A percentile compares a stretch with the other conserved stretches of the same genome.
Conservation (phyloP, 2,113 vertebrate species). For the Tricholaema leucomelas region DNA sequence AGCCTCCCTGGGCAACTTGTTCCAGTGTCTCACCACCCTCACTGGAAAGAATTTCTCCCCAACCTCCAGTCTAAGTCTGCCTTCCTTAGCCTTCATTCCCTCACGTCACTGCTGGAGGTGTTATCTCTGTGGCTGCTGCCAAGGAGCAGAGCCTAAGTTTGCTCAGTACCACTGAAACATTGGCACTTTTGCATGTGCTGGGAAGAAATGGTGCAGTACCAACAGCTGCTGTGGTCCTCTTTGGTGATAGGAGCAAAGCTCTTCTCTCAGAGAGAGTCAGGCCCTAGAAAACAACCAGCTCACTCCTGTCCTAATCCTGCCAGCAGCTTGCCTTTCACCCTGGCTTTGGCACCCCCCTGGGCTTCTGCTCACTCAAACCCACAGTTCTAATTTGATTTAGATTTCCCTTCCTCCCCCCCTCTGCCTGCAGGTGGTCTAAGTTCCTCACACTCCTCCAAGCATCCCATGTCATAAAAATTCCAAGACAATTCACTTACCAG, state of each 20-base stretch:
- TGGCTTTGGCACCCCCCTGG: not conserved
- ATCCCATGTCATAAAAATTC: constrained; percentile 30
- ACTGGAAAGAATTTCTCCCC: too few relatives aligned
- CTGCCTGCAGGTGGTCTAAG: not conserved
- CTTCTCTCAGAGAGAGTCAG: not conserved
- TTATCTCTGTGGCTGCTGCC: not conserved
- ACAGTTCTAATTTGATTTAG: not conserved
- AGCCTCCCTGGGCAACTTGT: too few relatives aligned
- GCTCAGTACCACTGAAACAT: not conserved
- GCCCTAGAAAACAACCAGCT: not conserved
- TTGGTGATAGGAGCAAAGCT: not conserved
- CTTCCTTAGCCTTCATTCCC: too few relatives aligned
- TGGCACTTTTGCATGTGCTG: not conserved
- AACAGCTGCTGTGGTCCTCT: not conserved
- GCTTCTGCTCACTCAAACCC: not conserved
- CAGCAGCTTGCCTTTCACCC: not conserved
- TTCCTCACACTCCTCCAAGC: not conserved
- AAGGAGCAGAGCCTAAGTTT: not conserved
- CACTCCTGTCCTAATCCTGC: not conserved
- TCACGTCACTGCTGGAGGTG: not conserved
- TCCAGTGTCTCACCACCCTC: too few relatives aligned
- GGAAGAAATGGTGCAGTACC: not conserved
- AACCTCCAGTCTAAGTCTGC: too few relatives aligned
- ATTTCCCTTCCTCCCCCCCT: not conserved
- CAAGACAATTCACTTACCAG: constrained; percentile 45